Base-by-base conservation (phyloP, 1,140 invertebrate genomes). In the Stratiolaelaps scimitus region DNA sequence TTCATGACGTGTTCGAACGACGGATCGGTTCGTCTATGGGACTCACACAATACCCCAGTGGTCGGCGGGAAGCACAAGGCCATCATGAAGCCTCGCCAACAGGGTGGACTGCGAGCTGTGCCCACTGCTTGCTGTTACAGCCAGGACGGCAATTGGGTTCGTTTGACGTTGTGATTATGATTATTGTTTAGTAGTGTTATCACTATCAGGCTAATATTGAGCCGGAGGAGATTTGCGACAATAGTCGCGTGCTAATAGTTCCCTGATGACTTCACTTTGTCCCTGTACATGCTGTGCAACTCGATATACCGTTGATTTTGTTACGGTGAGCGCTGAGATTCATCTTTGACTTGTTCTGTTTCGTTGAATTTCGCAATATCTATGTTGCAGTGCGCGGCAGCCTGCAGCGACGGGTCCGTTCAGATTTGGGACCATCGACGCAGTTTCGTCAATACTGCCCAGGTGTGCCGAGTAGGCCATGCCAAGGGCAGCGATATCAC, bases 371-470 rank as follows among this genome's bases (percentile, higher is more conserved):
- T 10, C 10, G 10, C 4, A 40, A 40, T 40, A 10, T 40, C 34
- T 4, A 0, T 26, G 26, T 34, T 23, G 2, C 53, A 60, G 53
- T 60, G 53, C 20, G 88, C 88, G 0, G 88, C 87, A 65, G 94
- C 85, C 0, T 98, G 95, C 73, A 81, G 84, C 29, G 95, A 99
- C 77, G 96, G 96, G 1, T 95, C 91, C 0, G 85, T 99, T 70
- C 93, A 97, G 76, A 86, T 97, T 76, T 99, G 94, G 94, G 95
- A 99, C 75, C 85, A 91, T 64, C 81, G 92, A 45, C 82, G 80
- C 72, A 71, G 73, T 67, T 83, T 80, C 75, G 77, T 82, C 7
- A 93, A 90, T 72, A 89, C 90, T 0, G 81, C 84, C 0, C 78
- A 85, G 56, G 75, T 87, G 34, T 77, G 91, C 1, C 79, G 90